Base-by-base conservation (phyloP, 2,113 vertebrate genomes). In the Illadopsis cleaveri region DNA sequence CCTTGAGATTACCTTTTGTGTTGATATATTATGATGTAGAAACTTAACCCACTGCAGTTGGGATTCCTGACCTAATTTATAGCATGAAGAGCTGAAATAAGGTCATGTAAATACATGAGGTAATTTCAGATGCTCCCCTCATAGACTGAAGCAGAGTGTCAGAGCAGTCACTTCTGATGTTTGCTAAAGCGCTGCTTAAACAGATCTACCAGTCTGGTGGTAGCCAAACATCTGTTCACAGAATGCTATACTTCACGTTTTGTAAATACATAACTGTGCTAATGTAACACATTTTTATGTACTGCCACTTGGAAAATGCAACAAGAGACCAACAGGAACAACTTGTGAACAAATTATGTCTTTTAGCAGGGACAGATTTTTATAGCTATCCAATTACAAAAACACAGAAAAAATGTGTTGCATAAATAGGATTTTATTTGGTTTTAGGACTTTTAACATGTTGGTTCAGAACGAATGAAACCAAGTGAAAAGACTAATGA, bases 161-260 rank as follows among this genome's bases (percentile, higher is more conserved):
- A 35, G 69, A 92, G 84, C 78, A 91, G 81, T 91, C 79, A 77
- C 75, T 94, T 97, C 62, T 93, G 92, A 95, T 94, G 86, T 96
- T 96, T 96, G 93, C 82, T 94, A 90, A 93, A 94, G 89, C 1
- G 6, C 91, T 92, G 90, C 93, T 92, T 90, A 95, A 94, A 95
- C 76, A 66, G 86, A 87, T 79, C 94, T 87, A 42, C 90, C 93
- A 83, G 82, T 71, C 89, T 86, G 82, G 91, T 73, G 90, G 94
- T 77, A 94, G 83, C 79, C 56, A 97, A 96, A 94, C 82, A 96
- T 91, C 95, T 96, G 95, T 58, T 97, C 42, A 23, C 69, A 96
- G 86, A 94, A 92, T 38, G 75, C 42, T 89, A 16, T 21, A 51
- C 73, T 96, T 94, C 80, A 53, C 73, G 6, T 96, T 96, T 94